These are phyloP conservation scores for Drosophila eugracilis DNA, from an alignment of 1,140 invertebrate genomes.

Conservation along the genomic window DNA sequence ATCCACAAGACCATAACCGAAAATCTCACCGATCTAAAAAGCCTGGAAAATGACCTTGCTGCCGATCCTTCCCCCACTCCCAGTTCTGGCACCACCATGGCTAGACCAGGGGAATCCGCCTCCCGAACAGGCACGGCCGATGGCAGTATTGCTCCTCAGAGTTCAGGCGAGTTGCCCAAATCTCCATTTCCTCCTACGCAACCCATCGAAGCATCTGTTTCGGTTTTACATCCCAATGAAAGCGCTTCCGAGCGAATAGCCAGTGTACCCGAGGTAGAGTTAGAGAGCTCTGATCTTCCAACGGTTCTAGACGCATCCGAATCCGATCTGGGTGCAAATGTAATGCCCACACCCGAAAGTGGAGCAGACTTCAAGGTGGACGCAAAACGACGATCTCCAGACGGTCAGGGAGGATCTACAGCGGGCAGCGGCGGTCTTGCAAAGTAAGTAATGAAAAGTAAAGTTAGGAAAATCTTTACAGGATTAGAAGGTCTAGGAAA, in stretches of 20 bases:
- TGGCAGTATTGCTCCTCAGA: conserved; percentile 47
- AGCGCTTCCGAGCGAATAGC: conserved; percentile 52
- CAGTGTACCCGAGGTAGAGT: conserved; percentile 72
- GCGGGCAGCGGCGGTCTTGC: conserved; percentile 64
- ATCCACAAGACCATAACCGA: conserved; percentile 81
- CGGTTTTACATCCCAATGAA: conserved; percentile 65
- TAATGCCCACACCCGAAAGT: conserved; percentile 38
- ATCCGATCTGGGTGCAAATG: conserved; percentile 31
- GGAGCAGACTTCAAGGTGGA: conserved; percentile 71
- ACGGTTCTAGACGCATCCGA: conserved; percentile 21
- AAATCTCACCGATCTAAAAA: conserved; percentile 77
- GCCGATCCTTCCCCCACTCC: conserved; percentile 59
- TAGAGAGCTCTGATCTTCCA: conserved; percentile 62
- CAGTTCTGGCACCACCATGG: conserved; percentile 51
- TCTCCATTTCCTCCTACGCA: conserved; percentile 75
- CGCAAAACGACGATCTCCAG: conserved; percentile 72
- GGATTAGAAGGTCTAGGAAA: too few species aligned
- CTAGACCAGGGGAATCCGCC: conserved; percentile 51
- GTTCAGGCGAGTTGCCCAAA: conserved; percentile 53
- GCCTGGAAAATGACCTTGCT: conserved; percentile 69
- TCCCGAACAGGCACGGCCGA: conserved; percentile 73
- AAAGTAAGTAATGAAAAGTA: conserved; percentile 53
- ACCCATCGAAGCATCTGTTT: conserved; percentile 80
- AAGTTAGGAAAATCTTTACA: background rate
- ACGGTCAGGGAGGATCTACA: conserved; percentile 75